Base-by-base conservation (phyloP, 2,113 vertebrate species). In the Aegotheles bennettii region DNA sequence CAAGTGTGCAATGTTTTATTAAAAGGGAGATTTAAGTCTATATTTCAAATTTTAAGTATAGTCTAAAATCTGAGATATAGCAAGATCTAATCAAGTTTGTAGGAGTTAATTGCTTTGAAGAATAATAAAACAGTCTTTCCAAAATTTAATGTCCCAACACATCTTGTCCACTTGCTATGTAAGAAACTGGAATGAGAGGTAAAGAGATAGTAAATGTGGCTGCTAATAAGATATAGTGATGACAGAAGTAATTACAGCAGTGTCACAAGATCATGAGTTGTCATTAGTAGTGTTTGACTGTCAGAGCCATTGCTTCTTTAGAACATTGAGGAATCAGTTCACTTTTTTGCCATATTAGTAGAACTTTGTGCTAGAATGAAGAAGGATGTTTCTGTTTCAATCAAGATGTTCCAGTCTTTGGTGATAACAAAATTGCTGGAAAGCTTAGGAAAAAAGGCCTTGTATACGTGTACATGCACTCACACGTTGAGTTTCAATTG, bases 51-150 rank as follows among this genome's bases (percentile, higher is more conserved):
- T 85, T 94, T 94, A 94, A 73, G 17, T 76, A 50, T 59, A 85
- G 35, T 79, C 43, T 85, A 48, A 89, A 79, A 69, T 94, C 48
- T 90, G 60, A 92, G 42, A 50, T 40, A 69, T 14, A 94, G 31
- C 77, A 85, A n/a, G 79, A 93, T 89, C 70, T 91, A 89, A 94
- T 93, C 65, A 94, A 95, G 74, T 94, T 74, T 75, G 31, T 77
- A 78, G 36, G 60, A 93, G 48, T 92, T 76, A 84, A 92, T 87
- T 94, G 64, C 51, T 95, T 89, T 96, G 43, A 91, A 91, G 89
- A 61, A 91, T 43, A 94, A 81, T 81, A 60, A 60, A 87, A 79
- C 26, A 29, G 25, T 63, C 93, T 97, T 87, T 94, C 69, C 60
- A 93, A 75, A 96, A 81, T 94, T 65, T 88, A 85, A 64, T 95